These are phyloP conservation scores for Dexiosoma caninum DNA, from an alignment of 2,888 invertebrate species.

Conservation along the genomic window DNA sequence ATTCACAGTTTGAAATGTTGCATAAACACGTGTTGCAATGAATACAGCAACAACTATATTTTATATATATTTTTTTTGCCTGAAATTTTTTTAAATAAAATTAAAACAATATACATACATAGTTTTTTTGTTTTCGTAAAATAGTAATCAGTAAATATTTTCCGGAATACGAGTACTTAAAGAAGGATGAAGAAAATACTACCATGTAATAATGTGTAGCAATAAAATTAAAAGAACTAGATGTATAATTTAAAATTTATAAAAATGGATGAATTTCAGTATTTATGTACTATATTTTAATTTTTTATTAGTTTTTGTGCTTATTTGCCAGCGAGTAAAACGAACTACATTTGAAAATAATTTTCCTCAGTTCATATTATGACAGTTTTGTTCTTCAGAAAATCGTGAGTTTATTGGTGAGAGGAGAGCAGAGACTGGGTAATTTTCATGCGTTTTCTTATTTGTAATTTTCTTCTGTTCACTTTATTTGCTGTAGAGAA, in stretches of 20 bases:
- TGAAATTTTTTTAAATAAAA: background rate
- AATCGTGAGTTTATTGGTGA: too few relatives aligned
- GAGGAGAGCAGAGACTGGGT: too few relatives aligned
- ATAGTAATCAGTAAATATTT: constrained; percentile 47
- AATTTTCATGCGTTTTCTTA: too few relatives aligned
- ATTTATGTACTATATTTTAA: too few relatives aligned
- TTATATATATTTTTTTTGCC: background rate
- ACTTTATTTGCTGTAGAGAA: too few relatives aligned
- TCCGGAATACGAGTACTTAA: background rate
- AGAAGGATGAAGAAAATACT: background rate
- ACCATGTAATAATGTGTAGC: background rate
- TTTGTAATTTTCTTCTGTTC: too few relatives aligned
- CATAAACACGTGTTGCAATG: constrained; percentile 62
- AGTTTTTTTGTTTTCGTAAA: background rate
- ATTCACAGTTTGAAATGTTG: constrained; percentile 64
- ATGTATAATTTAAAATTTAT: too few relatives aligned
- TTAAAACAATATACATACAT: constrained; percentile 1
- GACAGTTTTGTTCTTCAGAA: too few relatives aligned
- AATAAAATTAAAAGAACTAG: constrained; percentile 26
- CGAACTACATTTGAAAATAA: background rate
- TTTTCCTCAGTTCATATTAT: too few relatives aligned
- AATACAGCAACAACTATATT: constrained; percentile 39
- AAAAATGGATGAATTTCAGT: too few relatives aligned
- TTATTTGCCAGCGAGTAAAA: background rate
- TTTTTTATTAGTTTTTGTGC: background rate